Evolutionary conservation across 2,797 vertebrate genomes (phyloP), one percentile per base, ranked within the genome.

Genomic region (Trachops cirrhosus): DNA sequence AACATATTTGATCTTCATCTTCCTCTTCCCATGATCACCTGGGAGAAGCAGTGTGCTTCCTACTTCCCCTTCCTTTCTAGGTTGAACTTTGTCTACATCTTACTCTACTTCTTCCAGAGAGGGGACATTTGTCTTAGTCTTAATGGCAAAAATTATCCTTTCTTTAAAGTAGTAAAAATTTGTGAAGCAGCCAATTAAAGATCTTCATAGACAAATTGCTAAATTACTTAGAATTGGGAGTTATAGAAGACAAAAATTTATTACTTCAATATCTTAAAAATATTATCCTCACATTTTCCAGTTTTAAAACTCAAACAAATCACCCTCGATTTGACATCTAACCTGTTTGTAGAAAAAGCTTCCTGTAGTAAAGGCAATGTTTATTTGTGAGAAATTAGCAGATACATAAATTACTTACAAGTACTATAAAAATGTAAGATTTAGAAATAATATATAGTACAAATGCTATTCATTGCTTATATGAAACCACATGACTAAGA

Each of bases 281-380:
- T 74, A 7, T 74, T 88, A 59, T 52, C 41, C 50, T 59, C 8
- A 59, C 7, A 41, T 88, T 74, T 75, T 73, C 39, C n/a, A 70
- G 57, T 75, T 94, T 86, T 82, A 85, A 62, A 95, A 80, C 26
- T 85, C 16, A 78, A 89, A 64, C 34, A 77, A 44, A n/a, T 89
- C 39, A 71, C 26, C 48, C 14, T 94, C 11, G 1, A 37, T 62
- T 86, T 82, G 26, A 7, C 29, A 85, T 16, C 16, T 78, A 67
- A 50, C 9, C 46, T 73, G 37, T 48, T 74, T 73, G 10, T 71
- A 89, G 14, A 52, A 70, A 95, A 85, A 75, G 1, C 12, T 89
- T 48, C 48, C 50, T 82, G 1, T 57, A 71, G 24, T 14, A 32
- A 73, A 68, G 14, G 89, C 3, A 89, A 89, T 82, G 82, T 52